phyloP scores from a whole-genome alignment of 2,797 vertebrate genomes.

The Enteromius radiatus region DNA sequence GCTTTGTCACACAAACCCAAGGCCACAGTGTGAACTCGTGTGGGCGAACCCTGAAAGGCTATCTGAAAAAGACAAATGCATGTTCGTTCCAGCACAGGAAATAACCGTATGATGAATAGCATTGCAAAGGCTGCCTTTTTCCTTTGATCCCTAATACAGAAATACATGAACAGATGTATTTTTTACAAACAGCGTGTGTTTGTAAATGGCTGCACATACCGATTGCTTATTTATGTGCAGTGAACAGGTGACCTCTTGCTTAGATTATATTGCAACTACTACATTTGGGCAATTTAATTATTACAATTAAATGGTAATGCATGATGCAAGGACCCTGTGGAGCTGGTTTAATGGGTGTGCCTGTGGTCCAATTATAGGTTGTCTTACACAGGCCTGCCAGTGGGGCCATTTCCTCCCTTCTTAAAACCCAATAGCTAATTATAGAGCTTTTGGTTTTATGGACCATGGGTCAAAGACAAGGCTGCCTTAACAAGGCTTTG shows the following conservation, averaged over 20 bases:
- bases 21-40: slow-evolving; percentile 60
- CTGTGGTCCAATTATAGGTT: slow-evolving; percentile 54
- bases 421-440: slow-evolving; percentile 48
- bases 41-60: slow-evolving; percentile 59
- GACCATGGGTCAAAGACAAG: slow-evolving; percentile 41
- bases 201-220: slow-evolving; percentile 2
- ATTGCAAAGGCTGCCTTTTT: slow-evolving; percentile 8
- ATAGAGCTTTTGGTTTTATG: slow-evolving; percentile 49
- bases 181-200: background rate
- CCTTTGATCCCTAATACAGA: slow-evolving; percentile 41
- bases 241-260: slow-evolving; percentile 21
- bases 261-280: slow-evolving; percentile 38
- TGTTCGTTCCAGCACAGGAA: slow-evolving; percentile 20
- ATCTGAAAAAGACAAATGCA: slow-evolving; percentile 43
- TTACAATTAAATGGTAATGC: slow-evolving; percentile 43
- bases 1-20: slow-evolving; percentile 60
- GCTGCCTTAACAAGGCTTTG: slow-evolving; percentile 18
- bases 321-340: slow-evolving; percentile 41
- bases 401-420: slow-evolving; percentile 35
- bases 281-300: slow-evolving; percentile 39
- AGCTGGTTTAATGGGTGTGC: slow-evolving; percentile 39
- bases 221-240: slow-evolving; percentile 21
- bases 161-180: slow-evolving; percentile 18
- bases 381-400: slow-evolving; percentile 48
- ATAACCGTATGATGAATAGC: slow-evolving; percentile 19